phyloP scores from a whole-genome alignment of 2,888 invertebrate species.

The Metellina segmentata region DNA sequence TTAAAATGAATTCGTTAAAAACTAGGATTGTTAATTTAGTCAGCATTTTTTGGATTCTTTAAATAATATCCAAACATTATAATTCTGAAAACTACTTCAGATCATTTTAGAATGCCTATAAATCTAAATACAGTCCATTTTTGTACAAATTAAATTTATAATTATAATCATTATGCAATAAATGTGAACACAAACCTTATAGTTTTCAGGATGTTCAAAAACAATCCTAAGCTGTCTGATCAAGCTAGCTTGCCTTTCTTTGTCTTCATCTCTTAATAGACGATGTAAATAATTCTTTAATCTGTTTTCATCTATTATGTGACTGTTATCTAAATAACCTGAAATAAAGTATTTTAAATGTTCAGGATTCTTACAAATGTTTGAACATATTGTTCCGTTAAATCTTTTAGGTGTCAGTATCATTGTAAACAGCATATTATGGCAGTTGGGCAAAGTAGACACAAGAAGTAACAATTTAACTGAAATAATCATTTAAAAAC shows the following conservation, averaged over 20 bases:
- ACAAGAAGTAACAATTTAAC: too few relatives aligned
- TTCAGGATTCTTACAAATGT: neutral
- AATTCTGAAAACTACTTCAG: neutral
- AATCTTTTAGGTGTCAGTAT: too few relatives aligned
- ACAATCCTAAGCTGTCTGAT: conserved; percentile 69
- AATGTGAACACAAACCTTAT: conserved; percentile 53
- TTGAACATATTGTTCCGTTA: too few relatives aligned
- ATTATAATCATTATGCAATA: neutral
- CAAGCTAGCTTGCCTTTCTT: conserved; percentile 70
- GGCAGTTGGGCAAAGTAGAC: too few relatives aligned
- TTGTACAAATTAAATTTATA: neutral
- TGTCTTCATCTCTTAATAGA: conserved; percentile 73
- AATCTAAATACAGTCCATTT: too few relatives aligned
- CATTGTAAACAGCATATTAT: too few relatives aligned
- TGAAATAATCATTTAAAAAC: too few relatives aligned
- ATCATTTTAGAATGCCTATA: neutral
- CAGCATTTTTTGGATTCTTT: neutral
- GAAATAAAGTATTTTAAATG: neutral
- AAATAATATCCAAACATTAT: neutral
- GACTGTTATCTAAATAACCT: conserved; percentile 55
- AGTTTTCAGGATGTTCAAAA: conserved; percentile 72
- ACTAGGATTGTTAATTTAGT: too few relatives aligned
- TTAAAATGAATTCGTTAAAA: neutral
- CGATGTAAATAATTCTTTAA: conserved; percentile 67
- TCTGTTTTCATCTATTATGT: conserved; percentile 68